Percentiles rank a stretch among this genome's conserved stretches.
Evolutionary conservation across 2,797 vertebrate genomes (phyloP).

Genomic region (Enteromius trimaculatus): DNA sequence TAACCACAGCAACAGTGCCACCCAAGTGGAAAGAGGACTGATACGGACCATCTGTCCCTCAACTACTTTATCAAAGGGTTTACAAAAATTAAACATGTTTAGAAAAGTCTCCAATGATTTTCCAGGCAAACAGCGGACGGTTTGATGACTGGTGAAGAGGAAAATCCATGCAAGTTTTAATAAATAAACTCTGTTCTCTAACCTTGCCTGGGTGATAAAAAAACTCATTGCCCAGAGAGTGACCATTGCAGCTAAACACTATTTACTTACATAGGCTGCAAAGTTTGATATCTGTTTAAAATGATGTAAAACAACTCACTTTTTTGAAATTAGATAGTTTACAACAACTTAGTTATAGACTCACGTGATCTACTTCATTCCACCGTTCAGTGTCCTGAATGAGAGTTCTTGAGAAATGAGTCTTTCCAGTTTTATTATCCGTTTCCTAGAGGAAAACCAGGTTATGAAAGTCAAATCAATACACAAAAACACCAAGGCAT

Average conservation of each 20-base stretch:
- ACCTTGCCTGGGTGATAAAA: not conserved
- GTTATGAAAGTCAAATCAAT: not conserved
- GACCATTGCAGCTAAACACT: not conserved
- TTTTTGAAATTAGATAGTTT: not conserved
- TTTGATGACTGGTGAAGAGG: not conserved
- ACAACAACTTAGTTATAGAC: conserved; percentile 61
- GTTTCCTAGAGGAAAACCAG: conserved; percentile 73
- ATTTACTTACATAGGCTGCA: not conserved
- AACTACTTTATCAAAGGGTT: not conserved
- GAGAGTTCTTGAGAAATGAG: conserved; percentile 75
- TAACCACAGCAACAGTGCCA: not conserved
- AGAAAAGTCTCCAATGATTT: conserved; percentile 13
- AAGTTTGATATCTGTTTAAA: not conserved
- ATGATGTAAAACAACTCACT: not conserved
- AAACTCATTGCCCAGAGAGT: conserved; percentile 1
- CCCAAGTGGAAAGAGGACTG: not conserved
- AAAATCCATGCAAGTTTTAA: conserved; percentile 34
- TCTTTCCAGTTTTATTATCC: conserved; percentile 81
- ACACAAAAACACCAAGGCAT: not conserved
- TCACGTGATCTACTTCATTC: conserved; percentile 84
- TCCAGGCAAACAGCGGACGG: not conserved
- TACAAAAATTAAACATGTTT: not conserved
- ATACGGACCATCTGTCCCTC: conserved; percentile 34
- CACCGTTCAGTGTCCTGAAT: conserved; percentile 78
- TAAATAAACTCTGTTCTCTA: conserved; percentile 21